Evolutionary conservation across 2,888 invertebrate genomes (phyloP), one percentile per base, ranked within the genome.

Genomic region (Cephus sareptanus): DNA sequence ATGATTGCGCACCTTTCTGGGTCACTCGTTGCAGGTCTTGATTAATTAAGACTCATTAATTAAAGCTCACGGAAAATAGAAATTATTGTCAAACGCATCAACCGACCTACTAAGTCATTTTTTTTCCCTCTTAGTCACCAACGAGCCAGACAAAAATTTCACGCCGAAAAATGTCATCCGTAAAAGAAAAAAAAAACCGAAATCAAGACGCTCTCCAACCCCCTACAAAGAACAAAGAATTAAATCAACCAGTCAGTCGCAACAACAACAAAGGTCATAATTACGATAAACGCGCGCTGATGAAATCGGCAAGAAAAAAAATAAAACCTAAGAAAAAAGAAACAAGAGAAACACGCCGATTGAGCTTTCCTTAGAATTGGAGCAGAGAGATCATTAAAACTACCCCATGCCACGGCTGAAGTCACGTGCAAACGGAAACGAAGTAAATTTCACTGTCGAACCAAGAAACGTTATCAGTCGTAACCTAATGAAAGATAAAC

Each of bases 1-100:
- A 75, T 40, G 31, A 74, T 56, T 69, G 69, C 56, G 56, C 30
- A 74, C 78, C 78, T 79, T 80, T 79, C 77, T 78, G 73, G 81
- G 80, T 83, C 82, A 87, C 75, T 78, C 74, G 80, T 68, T 35
- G 77, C 69, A 75, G 76, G 76, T 74, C 71, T 77, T 83, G 84
- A 85, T 86, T 86, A 86, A 86, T 86, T 81, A 86, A 77, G 76
- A 70, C 80, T 70, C 81, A 79, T 79, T 86, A 82, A 86, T 85
- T 86, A 84, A 78, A 80, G 82, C 78, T 68, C 79, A 75, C 74
- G 74, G 69, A 73, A 79, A 79, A 78, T 74, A 75, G 69, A 31
- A 40, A 76, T 78, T 33, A 76, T 15, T 78, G n/a, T 37, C 74
- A 56, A 56, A 56, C 56, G 23, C 23, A 23, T 56, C 35, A 35